Evolutionary conservation across 1,140 invertebrate species (phyloP).

Genomic region (Planococcus citri): DNA sequence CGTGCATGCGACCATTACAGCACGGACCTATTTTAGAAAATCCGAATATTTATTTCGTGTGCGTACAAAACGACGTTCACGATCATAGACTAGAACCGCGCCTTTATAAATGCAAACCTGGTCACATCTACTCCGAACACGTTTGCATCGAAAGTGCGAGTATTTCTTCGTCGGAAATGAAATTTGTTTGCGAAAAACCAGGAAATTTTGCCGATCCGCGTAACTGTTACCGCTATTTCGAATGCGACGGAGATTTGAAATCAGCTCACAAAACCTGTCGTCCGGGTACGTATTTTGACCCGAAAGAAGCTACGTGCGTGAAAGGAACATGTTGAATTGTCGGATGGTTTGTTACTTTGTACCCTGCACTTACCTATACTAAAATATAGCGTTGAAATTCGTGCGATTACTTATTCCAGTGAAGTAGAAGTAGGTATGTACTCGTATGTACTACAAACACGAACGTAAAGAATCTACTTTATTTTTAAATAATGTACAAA

Average conservation of each 20-base stretch:
- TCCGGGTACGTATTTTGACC: conserved; percentile 14
- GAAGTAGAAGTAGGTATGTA: no score
- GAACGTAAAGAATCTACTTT: no score
- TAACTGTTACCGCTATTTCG: conserved; percentile 17
- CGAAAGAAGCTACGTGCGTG: neutral
- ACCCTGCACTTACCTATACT: neutral
- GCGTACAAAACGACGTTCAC: conserved; percentile 10
- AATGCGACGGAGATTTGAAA: conserved; percentile 6
- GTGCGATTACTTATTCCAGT: no score
- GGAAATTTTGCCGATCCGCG: conserved; percentile 14
- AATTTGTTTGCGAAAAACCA: neutral
- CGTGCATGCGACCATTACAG: conserved; percentile 21
- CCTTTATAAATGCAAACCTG: conserved; percentile 25
- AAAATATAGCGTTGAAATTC: no score
- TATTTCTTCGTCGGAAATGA: neutral
- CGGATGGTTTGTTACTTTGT: neutral
- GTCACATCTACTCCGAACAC: conserved; percentile 15
- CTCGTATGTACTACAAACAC: no score
- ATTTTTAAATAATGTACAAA: no score
- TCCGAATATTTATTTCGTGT: conserved; percentile 25
- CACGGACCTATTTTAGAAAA: conserved; percentile 23
- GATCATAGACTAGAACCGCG: conserved; percentile 11
- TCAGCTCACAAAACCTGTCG: conserved; percentile 2
- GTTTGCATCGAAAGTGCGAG: conserved; percentile 13
- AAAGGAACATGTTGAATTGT: conserved; percentile 14